These are phyloP conservation scores for Gambusia yucatana DNA, from an alignment of 2,797 vertebrate genomes.

Conservation along the genomic window DNA sequence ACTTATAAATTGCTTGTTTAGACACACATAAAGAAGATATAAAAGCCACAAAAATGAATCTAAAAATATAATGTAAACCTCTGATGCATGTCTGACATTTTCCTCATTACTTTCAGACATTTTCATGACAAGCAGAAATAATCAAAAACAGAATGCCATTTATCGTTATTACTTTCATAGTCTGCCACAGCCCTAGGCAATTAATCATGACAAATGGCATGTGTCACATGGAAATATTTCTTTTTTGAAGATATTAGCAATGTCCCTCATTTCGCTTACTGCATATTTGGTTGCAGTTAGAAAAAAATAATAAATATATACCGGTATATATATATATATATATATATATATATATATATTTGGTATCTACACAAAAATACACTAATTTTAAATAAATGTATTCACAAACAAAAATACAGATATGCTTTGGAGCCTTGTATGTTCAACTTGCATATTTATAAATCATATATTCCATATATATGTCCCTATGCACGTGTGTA, in stretches of 20 bases:
- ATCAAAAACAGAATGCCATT: conserved; percentile 22
- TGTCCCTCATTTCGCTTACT: background rate
- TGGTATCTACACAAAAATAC: background rate
- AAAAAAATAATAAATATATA: background rate
- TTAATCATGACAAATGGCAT: conserved; percentile 23
- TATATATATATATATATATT: background rate
- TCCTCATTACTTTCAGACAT: background rate
- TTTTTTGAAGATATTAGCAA: background rate
- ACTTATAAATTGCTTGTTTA: no score
- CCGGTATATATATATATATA: no score
- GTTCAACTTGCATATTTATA: background rate
- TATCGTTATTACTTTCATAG: conserved; percentile 25
- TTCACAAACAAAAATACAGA: conserved; percentile 1
- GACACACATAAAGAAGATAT: background rate
- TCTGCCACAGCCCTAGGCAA: conserved; percentile 1
- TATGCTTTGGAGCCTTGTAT: background rate
- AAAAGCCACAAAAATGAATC: background rate
- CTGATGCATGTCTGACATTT: background rate
- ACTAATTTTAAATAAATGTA: conserved; percentile 2
- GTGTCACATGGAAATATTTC: background rate
- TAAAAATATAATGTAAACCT: background rate
- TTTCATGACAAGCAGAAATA: conserved; percentile 11
- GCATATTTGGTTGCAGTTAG: background rate
- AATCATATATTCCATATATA: background rate
- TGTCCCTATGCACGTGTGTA: conserved; percentile 47